Percentiles rank a stretch among this genome's conserved stretches.
Conservation (phyloP, 2,113 vertebrate genomes). For the Phyllostomus hastatus region DNA sequence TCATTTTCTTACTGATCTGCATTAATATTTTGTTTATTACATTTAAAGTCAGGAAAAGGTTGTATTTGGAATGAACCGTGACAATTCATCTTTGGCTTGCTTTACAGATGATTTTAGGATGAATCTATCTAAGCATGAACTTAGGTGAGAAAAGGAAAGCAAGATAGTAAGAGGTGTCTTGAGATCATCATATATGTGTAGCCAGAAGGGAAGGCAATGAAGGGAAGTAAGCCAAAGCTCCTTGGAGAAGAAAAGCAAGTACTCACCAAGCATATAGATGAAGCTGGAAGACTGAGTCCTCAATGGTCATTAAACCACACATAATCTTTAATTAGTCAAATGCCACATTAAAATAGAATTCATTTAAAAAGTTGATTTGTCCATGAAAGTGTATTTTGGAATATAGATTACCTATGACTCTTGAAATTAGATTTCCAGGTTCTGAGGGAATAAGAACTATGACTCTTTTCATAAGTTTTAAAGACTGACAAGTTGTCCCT, state of each 20-base stretch:
- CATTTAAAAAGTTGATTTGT: background rate
- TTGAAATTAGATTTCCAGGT: slow-evolving; percentile 13
- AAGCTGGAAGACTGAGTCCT: background rate
- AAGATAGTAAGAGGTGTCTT: background rate
- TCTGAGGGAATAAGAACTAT: background rate
- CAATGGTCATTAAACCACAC: background rate
- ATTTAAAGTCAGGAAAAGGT: background rate
- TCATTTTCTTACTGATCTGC: background rate
- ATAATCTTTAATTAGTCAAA: background rate
- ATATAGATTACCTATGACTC: background rate
- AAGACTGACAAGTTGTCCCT: background rate
- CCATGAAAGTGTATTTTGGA: background rate
- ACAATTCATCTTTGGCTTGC: background rate
- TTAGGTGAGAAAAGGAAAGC: background rate
- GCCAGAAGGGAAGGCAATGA: background rate
- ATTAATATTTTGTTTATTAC: background rate
- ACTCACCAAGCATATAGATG: background rate
- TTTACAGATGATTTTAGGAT: slow-evolving; percentile 9
- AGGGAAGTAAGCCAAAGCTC: background rate
- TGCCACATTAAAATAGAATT: background rate
- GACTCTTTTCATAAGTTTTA: slow-evolving; percentile 1
- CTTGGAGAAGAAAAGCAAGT: background rate
- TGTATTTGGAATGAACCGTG: slow-evolving; percentile 9
- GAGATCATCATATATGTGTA: background rate
- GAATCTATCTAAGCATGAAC: background rate